A percentile compares a stretch with the other conserved stretches of the same genome.
Evolutionary conservation across 2,797 vertebrate genomes (phyloP).

Genomic region (Onychomys leucogaster): DNA sequence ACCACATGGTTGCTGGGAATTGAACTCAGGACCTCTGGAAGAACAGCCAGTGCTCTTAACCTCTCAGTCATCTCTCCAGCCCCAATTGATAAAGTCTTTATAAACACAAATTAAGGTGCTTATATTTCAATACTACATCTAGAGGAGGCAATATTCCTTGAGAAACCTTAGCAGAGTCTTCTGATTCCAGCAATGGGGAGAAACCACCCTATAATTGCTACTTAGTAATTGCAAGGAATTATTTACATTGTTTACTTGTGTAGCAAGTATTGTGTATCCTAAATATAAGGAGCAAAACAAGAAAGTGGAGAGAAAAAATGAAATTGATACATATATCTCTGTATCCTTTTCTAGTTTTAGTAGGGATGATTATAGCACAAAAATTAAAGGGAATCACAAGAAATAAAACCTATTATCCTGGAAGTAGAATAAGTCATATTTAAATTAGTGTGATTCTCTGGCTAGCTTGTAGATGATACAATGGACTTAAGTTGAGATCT

Average conservation of each 20-base stretch:
- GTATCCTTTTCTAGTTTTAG: background rate
- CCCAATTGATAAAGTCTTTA: background rate
- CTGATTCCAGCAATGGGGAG: background rate
- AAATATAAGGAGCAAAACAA: conserved; percentile 33
- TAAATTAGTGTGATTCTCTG: background rate
- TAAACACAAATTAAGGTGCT: conserved; percentile 25
- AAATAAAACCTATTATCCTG: background rate
- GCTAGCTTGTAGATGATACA: background rate
- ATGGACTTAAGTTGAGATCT: background rate
- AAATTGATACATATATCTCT: background rate
- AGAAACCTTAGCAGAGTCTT: background rate
- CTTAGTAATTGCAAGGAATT: background rate
- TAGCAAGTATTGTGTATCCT: background rate
- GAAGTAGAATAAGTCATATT: background rate
- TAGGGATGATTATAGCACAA: background rate
- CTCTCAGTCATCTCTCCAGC: too few species aligned
- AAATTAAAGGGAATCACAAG: background rate
- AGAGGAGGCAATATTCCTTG: background rate
- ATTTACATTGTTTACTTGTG: background rate
- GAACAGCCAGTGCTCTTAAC: too few species aligned
- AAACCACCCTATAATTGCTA: background rate
- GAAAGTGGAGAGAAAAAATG: background rate
- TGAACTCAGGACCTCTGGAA: too few species aligned
- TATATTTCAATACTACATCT: background rate
- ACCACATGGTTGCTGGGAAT: too few species aligned